Conservation (phyloP, 2,888 invertebrate species). For the Ethmia dodecea region DNA sequence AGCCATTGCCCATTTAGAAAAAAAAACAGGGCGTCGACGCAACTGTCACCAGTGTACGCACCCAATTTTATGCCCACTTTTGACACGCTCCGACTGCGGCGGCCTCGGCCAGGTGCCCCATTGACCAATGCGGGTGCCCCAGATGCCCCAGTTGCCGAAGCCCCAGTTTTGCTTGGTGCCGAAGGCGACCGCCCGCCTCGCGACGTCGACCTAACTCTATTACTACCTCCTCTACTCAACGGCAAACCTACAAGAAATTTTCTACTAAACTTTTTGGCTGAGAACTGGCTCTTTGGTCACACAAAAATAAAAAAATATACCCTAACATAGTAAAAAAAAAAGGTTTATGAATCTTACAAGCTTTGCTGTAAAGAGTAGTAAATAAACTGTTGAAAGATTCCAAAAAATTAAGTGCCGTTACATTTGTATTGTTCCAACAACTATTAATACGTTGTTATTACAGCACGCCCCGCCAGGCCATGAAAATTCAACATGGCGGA, state of each 20-base stretch:
- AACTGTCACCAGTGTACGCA: conserved; percentile 68
- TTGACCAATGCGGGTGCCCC: conserved; percentile 31
- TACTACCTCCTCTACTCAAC: conserved; percentile 80
- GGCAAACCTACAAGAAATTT: conserved; percentile 78
- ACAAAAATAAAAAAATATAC: neutral
- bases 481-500: too few relatives aligned
- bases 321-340: too few relatives aligned
- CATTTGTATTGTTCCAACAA: too few relatives aligned
- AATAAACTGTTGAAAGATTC: too few relatives aligned
- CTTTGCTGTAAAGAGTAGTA: too few relatives aligned
- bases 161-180: conserved; percentile 57
- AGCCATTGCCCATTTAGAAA: conserved; percentile 26
- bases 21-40: conserved; percentile 69
- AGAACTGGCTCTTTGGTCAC: conserved; percentile 39
- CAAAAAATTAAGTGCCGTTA: too few relatives aligned
- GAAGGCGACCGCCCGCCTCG: conserved; percentile 67
- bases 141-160: conserved; percentile 23
- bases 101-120: conserved; percentile 47
- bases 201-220: conserved; percentile 76
- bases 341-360: too few relatives aligned
- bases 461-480: too few relatives aligned
- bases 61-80: conserved; percentile 77
- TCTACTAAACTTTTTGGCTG: conserved; percentile 44
- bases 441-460: too few relatives aligned
- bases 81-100: conserved; percentile 68